Percentiles rank a stretch among this genome's conserved stretches.
These are phyloP conservation scores for Limanda limanda DNA, from an alignment of 2,113 vertebrate species.

Conservation along the genomic window DNA sequence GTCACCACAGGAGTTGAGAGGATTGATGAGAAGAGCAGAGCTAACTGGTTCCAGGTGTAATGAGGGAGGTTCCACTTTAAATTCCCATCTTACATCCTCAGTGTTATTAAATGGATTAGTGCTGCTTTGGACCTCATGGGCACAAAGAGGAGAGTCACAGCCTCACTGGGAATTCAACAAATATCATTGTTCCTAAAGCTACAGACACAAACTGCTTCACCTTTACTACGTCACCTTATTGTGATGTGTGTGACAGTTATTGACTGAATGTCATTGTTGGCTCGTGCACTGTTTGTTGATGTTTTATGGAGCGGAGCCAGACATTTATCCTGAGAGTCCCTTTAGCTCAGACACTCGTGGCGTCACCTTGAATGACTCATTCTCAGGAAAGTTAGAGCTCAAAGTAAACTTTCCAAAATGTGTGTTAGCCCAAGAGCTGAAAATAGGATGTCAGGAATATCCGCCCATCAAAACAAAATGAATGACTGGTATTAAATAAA, in stretches of 20 bases:
- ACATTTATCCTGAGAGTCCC: neutral
- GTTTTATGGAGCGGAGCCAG: neutral
- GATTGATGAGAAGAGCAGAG: neutral
- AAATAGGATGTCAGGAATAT: neutral
- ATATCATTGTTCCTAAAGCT: neutral
- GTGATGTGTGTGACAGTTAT: no score
- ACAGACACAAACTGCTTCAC: neutral
- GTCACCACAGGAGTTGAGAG: constrained; percentile 29
- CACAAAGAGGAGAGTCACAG: constrained; percentile 9
- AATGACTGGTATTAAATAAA: no score
- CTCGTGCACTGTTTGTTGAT: neutral
- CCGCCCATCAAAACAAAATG: neutral
- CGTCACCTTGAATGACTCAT: neutral
- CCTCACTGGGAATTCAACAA: constrained; percentile 26
- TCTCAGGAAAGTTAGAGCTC: neutral
- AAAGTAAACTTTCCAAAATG: neutral
- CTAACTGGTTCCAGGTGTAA: neutral
- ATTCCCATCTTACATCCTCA: no score
- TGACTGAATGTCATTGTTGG: neutral
- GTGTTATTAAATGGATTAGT: neutral
- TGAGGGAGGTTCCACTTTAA: no score
- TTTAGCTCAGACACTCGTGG: neutral
- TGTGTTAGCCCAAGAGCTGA: neutral
- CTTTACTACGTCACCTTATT: no score
- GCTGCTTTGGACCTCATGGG: neutral